Evolutionary conservation across 1,140 invertebrate genomes (phyloP).

Genomic region (Drusus annulatus): DNA sequence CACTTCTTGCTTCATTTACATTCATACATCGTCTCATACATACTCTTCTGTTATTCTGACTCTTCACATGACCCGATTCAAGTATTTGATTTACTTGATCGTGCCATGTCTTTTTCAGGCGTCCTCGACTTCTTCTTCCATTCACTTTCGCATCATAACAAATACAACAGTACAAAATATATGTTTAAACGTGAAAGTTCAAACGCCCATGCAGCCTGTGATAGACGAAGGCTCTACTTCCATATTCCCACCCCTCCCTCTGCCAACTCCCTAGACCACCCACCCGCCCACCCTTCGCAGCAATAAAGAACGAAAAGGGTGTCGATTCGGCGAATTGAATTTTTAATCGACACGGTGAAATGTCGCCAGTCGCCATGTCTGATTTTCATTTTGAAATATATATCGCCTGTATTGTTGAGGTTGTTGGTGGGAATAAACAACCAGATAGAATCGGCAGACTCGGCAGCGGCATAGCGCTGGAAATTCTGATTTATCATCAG

Average conservation of each 20-base stretch:
- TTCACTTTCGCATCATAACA: too few species aligned
- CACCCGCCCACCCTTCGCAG: neutral
- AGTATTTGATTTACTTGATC: too few species aligned
- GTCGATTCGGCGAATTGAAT: conserved; percentile 32
- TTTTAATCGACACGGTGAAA: conserved; percentile 37
- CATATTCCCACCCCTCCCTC: neutral
- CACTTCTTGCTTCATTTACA: too few species aligned
- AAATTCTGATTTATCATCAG: neutral
- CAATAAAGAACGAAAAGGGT: conserved; percentile 8
- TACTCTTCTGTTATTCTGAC: too few species aligned
- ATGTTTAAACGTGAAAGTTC: too few species aligned
- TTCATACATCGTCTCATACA: too few species aligned
- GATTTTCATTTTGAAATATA: conserved; percentile 31
- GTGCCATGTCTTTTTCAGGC: too few species aligned
- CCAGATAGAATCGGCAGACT: neutral
- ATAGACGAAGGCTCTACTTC: neutral
- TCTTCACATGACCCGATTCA: too few species aligned
- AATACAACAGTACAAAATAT: too few species aligned
- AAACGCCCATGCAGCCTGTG: too few species aligned
- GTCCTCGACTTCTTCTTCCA: too few species aligned
- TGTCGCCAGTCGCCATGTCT: conserved; percentile 21
- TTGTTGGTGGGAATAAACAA: conserved; percentile 12
- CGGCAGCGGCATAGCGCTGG: neutral
- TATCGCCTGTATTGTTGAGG: neutral
- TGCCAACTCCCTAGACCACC: too few species aligned